Percentiles rank a stretch among this genome's conserved stretches.
phyloP scores from a whole-genome alignment of 2,797 vertebrate species.

The Falco cherrug region DNA sequence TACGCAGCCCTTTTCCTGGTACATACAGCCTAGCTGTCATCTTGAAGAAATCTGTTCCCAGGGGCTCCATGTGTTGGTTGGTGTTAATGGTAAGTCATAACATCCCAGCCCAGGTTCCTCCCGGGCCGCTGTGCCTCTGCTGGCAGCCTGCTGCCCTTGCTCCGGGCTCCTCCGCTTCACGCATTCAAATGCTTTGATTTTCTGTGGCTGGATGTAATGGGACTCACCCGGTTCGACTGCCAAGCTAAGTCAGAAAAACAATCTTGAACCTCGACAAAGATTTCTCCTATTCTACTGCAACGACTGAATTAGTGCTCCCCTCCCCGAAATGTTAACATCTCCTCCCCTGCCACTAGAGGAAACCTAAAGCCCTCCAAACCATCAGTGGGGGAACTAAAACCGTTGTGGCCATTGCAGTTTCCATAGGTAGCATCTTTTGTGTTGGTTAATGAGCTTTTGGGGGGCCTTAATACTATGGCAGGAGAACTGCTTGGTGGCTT shows the following conservation, averaged over 20 bases:
- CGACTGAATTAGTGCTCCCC: not conserved
- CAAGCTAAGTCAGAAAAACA: slow-evolving; percentile 6
- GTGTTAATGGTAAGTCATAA: slow-evolving; percentile 19
- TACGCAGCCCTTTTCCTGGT: not conserved
- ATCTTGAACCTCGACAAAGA: not conserved
- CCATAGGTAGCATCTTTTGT: not conserved
- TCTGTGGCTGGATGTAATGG: not conserved
- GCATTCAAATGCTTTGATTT: not conserved
- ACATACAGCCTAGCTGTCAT: not conserved
- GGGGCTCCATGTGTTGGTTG: not conserved
- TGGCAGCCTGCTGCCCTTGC: slow-evolving; percentile 32
- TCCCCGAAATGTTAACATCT: not conserved
- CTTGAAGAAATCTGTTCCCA: not conserved
- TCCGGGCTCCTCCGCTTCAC: not conserved
- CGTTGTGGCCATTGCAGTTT: not conserved
- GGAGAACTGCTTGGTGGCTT: slow-evolving; percentile 59
- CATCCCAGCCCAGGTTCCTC: not conserved
- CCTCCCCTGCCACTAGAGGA: not conserved
- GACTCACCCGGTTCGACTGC: not conserved
- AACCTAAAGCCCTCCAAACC: not conserved
- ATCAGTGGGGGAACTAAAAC: not conserved
- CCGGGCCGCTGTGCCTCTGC: not conserved
- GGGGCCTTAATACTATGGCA: slow-evolving; percentile 39
- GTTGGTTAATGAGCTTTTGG: not conserved
- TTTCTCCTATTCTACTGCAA: not conserved